Base-by-base conservation (phyloP, 2,888 invertebrate genomes). In the Tetragonula carbonaria region DNA sequence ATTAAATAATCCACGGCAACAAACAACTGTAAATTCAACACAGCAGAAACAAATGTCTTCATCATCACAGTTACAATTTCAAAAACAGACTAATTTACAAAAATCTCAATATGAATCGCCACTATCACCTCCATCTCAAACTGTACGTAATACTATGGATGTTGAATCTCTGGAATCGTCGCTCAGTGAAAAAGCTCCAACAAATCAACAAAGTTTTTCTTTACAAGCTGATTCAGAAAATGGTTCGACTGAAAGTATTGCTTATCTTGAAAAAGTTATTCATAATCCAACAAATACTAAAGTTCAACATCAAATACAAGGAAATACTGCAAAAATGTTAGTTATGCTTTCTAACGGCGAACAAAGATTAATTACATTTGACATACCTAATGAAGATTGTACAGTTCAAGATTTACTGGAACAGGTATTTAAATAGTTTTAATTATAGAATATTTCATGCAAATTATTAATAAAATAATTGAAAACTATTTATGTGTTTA, bases 331-430 rank as follows among this genome's bases (percentile, higher is more conserved):
- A 14, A 96, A 97, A 94, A 97, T 97, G 97, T 95, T 97, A 91
- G 97, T 97, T 63, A 96, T 97, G 87, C 95, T 97, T 77, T 96
- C 96, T 90, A 97, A 96, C 86, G 97, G 97, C 21, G 97, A 97
- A 94, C 97, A 97, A 94, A 96, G 97, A 92, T 95, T 97, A 83
- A 97, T 97, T 77, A 97, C 97, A 16, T 97, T 97, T 93, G 97
- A 97, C 78, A 95, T 97, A 90, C 97, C 97, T 13, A 96, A 97
- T 91, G 97, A 97, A 93, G 97, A 97, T 86, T 97, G 97, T 94
- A 97, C 97, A 0, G 97, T 97, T 76, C 97, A 97, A 93, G 97
- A 97, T 95, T 96, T 97, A 87, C 95, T 97, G 82, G 97, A 97
- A 93, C 97, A 97, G 96, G 97, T 97, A 72, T 50, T 59, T 78